phyloP scores from a whole-genome alignment of 2,113 vertebrate genomes.

The Chunga burmeisteri region DNA sequence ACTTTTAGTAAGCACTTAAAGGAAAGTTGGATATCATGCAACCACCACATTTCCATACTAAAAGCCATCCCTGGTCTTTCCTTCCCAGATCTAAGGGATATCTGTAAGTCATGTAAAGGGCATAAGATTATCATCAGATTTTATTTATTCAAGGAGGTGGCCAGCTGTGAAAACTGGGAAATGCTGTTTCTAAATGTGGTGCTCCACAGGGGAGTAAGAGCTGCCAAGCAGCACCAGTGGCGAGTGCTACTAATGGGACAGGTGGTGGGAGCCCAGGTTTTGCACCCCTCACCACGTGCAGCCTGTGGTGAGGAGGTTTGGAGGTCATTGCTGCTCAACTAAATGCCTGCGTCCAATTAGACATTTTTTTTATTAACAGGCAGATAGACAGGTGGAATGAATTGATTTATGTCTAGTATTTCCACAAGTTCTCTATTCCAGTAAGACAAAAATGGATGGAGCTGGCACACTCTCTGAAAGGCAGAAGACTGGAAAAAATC shows the following conservation, averaged over 20 bases:
- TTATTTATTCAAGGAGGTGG: neutral
- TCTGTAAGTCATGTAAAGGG: neutral
- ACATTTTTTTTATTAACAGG: neutral
- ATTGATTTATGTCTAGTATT: neutral
- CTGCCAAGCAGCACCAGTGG: neutral
- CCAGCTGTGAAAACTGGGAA: neutral
- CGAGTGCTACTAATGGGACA: fast-evolving
- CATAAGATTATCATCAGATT: neutral
- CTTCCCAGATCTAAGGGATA: neutral
- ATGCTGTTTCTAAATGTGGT: neutral
- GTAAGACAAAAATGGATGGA: neutral
- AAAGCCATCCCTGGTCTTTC: neutral
- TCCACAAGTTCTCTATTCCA: neutral
- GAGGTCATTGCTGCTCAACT: neutral
- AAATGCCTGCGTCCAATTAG: neutral
- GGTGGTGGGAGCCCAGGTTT: neutral
- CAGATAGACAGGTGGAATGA: neutral
- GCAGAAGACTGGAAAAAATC: neutral
- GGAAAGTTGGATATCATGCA: neutral
- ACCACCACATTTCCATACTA: neutral
- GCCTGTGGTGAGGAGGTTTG: neutral
- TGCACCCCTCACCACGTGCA: fast-evolving
- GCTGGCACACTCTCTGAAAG: neutral
- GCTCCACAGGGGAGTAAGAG: neutral
- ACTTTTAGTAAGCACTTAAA: neutral